A percentile compares a stretch with the other conserved stretches of the same genome.
phyloP scores from a whole-genome alignment of 2,113 vertebrate genomes.

The Ailurus styani region DNA sequence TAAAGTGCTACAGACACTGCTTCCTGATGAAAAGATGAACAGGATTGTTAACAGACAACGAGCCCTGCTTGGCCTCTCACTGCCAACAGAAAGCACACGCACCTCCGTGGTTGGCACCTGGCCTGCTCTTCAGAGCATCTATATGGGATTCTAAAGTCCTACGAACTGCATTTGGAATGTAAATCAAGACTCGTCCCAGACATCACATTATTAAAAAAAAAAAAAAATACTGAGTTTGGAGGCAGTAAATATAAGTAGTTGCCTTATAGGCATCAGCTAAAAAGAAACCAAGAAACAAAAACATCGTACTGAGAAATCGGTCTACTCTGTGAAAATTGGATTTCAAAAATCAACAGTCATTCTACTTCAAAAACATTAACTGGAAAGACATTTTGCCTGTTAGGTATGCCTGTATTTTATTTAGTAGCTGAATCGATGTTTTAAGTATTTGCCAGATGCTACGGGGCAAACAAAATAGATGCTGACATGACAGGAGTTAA shows the following conservation, averaged over 20 bases:
- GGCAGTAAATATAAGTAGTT: not conserved
- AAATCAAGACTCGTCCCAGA: not conserved
- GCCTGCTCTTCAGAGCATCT: not conserved
- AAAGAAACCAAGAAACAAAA: not conserved
- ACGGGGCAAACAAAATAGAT: not conserved
- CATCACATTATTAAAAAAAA: not conserved
- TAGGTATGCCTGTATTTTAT: not conserved
- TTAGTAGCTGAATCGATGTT: not conserved
- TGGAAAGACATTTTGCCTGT: not conserved
- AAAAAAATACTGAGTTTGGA: not conserved
- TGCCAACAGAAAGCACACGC: fast-evolving
- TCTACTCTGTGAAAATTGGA: not conserved
- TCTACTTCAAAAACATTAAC: not conserved
- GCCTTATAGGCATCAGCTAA: not conserved
- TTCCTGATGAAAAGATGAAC: not conserved
- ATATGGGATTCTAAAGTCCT: not conserved
- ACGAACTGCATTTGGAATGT: not conserved
- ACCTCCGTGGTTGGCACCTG: not conserved
- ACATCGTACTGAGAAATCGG: not conserved
- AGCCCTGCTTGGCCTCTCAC: not conserved
- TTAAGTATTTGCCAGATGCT: not conserved
- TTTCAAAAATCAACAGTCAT: not conserved
- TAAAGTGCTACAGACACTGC: not conserved
- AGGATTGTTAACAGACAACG: not conserved
- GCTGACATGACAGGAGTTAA: not conserved